A percentile compares a stretch with the other conserved stretches of the same genome.
These are phyloP conservation scores for Hermatobates lingyangjiaoensis DNA, from an alignment of 1,140 invertebrate genomes.

Conservation along the genomic window DNA sequence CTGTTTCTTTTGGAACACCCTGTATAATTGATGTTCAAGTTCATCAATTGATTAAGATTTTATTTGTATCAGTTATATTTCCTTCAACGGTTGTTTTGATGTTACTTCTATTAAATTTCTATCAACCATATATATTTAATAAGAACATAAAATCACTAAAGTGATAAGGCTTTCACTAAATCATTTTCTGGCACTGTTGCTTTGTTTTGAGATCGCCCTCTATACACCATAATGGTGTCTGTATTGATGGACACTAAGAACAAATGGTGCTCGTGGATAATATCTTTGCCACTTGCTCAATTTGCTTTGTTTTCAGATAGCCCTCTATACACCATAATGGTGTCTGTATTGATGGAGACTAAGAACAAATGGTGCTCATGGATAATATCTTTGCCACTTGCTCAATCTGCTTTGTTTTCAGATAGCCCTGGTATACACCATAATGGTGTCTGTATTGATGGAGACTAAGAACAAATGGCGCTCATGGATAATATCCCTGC, in stretches of 20 bases:
- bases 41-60: no score
- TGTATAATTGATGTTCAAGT: no score
- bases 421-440: conserved; percentile 28
- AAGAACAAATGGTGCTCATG: conserved; percentile 25
- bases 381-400: conserved; percentile 21
- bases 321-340: conserved; percentile 28
- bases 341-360: conserved; percentile 25
- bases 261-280: conserved; percentile 25
- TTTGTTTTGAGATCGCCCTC: conserved; percentile 25
- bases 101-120: no score
- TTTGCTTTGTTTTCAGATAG: conserved; percentile 26
- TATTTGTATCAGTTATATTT: no score
- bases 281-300: conserved; percentile 19
- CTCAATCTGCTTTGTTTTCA: conserved; percentile 23
- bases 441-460: conserved; percentile 25
- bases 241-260: conserved; percentile 25
- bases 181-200: no score
- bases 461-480: conserved; percentile 24
- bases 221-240: conserved; percentile 27
- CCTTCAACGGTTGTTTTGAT: no score
- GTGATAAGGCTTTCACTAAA: not conserved
- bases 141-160: not conserved
- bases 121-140: not conserved
- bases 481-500: conserved; percentile 24
- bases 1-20: no score